Evolutionary conservation across 2,888 invertebrate species (phyloP), one percentile per base, ranked within the genome.

Genomic region (Ophion ellenae): DNA sequence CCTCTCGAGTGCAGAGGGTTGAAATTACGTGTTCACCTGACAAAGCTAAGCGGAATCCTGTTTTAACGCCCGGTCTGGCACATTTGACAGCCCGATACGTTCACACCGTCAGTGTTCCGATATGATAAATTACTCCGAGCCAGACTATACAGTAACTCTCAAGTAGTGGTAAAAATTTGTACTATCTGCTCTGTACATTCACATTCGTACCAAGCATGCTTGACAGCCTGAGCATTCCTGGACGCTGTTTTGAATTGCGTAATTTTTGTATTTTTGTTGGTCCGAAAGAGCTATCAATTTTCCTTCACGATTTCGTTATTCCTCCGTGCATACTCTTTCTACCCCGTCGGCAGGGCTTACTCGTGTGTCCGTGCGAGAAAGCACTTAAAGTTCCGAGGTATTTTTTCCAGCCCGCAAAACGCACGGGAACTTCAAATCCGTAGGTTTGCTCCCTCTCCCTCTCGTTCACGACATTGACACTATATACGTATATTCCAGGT

Each of bases 401-500:
- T 64, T 86, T 86, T 84, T 81, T 84, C 78, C 69, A 78, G 24
- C 61, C 53, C 53, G 59, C 45, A 47, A 77, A 71, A 67, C 32
- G 17, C n/a, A 74, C 10, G n/a, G 40, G 69, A 79, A 57, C 63
- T 67, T 70, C 45, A 32, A 24, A 28, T 61, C 82, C 47, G 24
- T 24, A 61, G n/a, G 28, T 67, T 69, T 45, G 45, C 47, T 67
- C 28, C 66, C 59, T 20, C 71, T 67, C 81, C 45, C 59, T 36
- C 73, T 78, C 61, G 45, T 40, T 45, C 70, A 81, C 77, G 36
- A 70, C 59, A 64, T 28, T 61, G 79, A n/a, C 70, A 79, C 66
- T 63, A 70, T 82, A 63, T 67, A 24, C 67, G 89, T 88, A 91
- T 90, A 92, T 92, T 91, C 90, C 91, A 89, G 87, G 90, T 92